Percentiles rank a stretch among this genome's conserved stretches.
phyloP scores from a whole-genome alignment of 1,140 invertebrate genomes.

The Phymastichus coffea region DNA sequence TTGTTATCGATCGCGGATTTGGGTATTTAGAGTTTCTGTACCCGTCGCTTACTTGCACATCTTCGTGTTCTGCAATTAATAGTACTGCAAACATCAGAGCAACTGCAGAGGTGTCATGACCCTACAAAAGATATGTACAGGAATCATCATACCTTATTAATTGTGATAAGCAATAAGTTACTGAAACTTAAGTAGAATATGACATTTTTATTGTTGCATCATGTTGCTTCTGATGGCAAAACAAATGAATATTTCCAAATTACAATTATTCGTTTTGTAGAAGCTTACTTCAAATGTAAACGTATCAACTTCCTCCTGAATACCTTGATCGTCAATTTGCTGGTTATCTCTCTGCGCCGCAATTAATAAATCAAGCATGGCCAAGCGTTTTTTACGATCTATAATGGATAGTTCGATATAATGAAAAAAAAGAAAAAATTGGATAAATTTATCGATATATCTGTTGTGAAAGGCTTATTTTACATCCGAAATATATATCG shows the following conservation, averaged over 20 bases:
- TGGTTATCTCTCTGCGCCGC: conserved; percentile 61
- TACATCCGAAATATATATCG: background rate
- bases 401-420: conserved; percentile 3
- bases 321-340: conserved; percentile 26
- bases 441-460: too few species aligned
- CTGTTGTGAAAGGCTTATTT: too few species aligned
- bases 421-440: too few species aligned
- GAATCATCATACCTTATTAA: too few species aligned
- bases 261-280: too few species aligned
- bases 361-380: conserved; percentile 71
- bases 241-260: background rate
- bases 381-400: conserved; percentile 53
- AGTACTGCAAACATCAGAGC: conserved; percentile 3
- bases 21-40: too few species aligned
- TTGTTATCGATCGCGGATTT: too few species aligned
- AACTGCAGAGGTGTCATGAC: conserved; percentile 16
- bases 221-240: too few species aligned
- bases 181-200: too few species aligned
- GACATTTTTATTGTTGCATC: too few species aligned
- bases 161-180: background rate
- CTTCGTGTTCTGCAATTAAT: conserved; percentile 12
- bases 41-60: conserved; percentile 12
- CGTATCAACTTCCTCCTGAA: conserved; percentile 74
- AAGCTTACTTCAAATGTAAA: conserved; percentile 74
- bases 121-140: conserved; percentile 44